phyloP scores from a whole-genome alignment of 2,113 vertebrate species.

The Pimephales promelas region DNA sequence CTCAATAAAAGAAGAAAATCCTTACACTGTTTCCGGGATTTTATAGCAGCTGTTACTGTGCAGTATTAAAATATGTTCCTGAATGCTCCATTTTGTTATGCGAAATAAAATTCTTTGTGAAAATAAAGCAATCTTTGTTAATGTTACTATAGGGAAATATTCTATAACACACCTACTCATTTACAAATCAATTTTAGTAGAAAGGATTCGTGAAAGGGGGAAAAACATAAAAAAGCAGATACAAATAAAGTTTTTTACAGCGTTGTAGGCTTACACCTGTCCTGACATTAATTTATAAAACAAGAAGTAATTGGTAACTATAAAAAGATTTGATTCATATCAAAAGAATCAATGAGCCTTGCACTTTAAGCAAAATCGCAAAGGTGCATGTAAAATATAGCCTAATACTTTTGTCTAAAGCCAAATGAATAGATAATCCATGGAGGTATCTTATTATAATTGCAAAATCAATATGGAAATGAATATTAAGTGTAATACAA shows the following conservation, averaged over 20 bases:
- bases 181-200: background rate
- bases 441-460: background rate
- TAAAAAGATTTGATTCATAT: background rate
- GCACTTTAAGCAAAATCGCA: background rate
- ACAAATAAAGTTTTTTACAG: background rate
- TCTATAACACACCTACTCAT: background rate
- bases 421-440: background rate
- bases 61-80: background rate
- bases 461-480: background rate
- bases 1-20: conserved; percentile 18
- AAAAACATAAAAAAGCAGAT: background rate
- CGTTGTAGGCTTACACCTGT: background rate
- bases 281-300: background rate
- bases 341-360: background rate
- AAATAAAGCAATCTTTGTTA: background rate
- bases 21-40: background rate
- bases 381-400: background rate
- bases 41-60: background rate
- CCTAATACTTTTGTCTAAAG: background rate
- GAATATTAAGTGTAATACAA: background rate
- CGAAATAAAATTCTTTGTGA: background rate
- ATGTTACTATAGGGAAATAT: background rate
- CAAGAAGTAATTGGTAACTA: background rate
- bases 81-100: background rate
- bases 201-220: background rate